Evolutionary conservation across 1,140 invertebrate genomes (phyloP), one percentile per base, ranked within the genome.

Genomic region (Zeugodacus cucurbitae): DNA sequence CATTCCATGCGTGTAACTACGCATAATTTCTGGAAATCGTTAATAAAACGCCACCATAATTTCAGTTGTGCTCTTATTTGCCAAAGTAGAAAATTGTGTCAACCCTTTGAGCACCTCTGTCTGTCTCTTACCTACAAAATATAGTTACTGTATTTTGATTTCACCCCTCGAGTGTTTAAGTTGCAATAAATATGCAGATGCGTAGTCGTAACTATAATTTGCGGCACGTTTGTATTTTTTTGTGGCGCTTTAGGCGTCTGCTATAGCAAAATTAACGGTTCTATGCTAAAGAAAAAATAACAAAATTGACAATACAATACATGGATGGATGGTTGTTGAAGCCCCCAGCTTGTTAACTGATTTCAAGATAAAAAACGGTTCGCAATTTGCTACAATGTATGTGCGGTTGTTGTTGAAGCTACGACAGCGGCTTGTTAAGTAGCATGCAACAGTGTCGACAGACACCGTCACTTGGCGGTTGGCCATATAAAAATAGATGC

Each of bases 1-100:
- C 44, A 82, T 82, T 82, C 74, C 74, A 82, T 48, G 37, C 74
- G 37, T 82, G 74, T 82, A 82, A 82, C 41, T 82, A 29, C 44
- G 41, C 37, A 82, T 82, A 82, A 82, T 82, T 82, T 82, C 74
- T 82, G 44, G 44, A 82, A 82, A 82, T 82, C 74, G 74, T 48
- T 82, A 82, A 82, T 82, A 48, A 44, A 82, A 82, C 41, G 41
- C 74, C 74, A 82, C n/a, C 22, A 48, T 26, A 48, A 48, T 22
- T 48, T 29, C 14, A 2, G 32, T 32, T 17, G n/a, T 11, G 7
- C 6, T 29, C 22, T 62, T 67, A 67, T 67, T 67, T 14, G 3
- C 48, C 3, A 10, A 54, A 10, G n/a, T 20, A 48, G 74, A 11
- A 48, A 82, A 82, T 82, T 82, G 26, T 82, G 41, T 82, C 74